A percentile compares a stretch with the other conserved stretches of the same genome.
Evolutionary conservation across 2,888 invertebrate species (phyloP).

Genomic region (Zeuzera pyrina): DNA sequence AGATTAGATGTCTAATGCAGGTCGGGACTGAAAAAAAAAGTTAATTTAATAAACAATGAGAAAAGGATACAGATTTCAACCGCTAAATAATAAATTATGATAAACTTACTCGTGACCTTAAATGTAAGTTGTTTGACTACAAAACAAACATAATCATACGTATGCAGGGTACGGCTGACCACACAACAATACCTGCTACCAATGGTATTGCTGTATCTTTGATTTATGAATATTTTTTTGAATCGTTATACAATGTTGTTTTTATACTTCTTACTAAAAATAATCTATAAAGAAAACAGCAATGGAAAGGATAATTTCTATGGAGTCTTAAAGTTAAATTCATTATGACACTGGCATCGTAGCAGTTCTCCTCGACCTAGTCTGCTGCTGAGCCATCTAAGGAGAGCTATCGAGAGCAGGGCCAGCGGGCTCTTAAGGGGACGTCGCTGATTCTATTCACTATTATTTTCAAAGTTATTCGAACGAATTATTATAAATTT

Average conservation of each 20-base stretch:
- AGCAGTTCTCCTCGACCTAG: constrained; percentile 70
- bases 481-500: too few relatives aligned
- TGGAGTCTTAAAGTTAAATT: constrained; percentile 26
- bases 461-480: too few relatives aligned
- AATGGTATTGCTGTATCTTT: constrained; percentile 9
- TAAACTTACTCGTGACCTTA: constrained; percentile 10
- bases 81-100: constrained; percentile 3
- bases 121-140: constrained; percentile 7
- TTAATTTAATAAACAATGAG: too few relatives aligned
- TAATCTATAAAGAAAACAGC: constrained; percentile 31
- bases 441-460: constrained; percentile 48
- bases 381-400: constrained; percentile 68
- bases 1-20: too few relatives aligned
- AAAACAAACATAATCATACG: constrained; percentile 34
- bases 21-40: too few relatives aligned
- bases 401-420: constrained; percentile 70
- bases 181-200: constrained; percentile 36
- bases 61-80: constrained; percentile 1
- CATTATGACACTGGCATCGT: constrained; percentile 63
- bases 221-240: neutral
- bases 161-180: constrained; percentile 46
- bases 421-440: constrained; percentile 62
- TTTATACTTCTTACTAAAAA: constrained; percentile 7
- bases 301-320: constrained; percentile 23
- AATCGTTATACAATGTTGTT: constrained; percentile 20